These are phyloP conservation scores for Melinaea marsaeus DNA, from an alignment of 2,888 invertebrate species.

Conservation along the genomic window DNA sequence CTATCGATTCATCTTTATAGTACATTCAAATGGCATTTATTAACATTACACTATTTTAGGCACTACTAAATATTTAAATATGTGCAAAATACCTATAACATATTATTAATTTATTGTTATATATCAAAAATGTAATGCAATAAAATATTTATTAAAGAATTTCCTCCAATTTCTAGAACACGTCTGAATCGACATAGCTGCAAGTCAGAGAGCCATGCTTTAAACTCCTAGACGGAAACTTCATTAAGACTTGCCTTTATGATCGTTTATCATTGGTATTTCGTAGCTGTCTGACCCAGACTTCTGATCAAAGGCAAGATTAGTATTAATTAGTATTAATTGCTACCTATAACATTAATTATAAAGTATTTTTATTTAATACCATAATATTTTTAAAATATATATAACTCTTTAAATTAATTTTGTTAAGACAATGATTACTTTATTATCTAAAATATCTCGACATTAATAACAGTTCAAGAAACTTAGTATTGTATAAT, in stretches of 20 bases:
- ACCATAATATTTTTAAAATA: too few species aligned
- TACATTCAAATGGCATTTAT: too few species aligned
- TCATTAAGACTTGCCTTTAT: constrained; percentile 1
- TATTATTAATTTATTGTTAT: background rate
- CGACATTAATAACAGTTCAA: too few species aligned
- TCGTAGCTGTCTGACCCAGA: constrained; percentile 4
- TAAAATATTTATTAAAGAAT: background rate
- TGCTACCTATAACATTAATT: background rate
- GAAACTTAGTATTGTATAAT: background rate
- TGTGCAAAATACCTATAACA: too few species aligned
- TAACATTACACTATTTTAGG: too few species aligned
- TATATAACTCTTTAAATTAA: too few species aligned
- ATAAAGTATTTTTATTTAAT: too few species aligned
- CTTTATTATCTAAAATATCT: too few species aligned
- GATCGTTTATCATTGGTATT: constrained; percentile 8
- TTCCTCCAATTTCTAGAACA: background rate
- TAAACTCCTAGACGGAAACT: constrained; percentile 6
- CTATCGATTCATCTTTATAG: too few species aligned
- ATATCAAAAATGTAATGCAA: background rate
- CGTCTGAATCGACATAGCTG: background rate
- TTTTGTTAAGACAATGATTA: too few species aligned
- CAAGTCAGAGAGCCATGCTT: constrained; percentile 5
- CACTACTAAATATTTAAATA: too few species aligned
- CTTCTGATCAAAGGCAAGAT: background rate
- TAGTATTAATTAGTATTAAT: background rate